Evolutionary conservation across 2,113 vertebrate genomes (phyloP).

Genomic region (Miniopterus natalensis): DNA sequence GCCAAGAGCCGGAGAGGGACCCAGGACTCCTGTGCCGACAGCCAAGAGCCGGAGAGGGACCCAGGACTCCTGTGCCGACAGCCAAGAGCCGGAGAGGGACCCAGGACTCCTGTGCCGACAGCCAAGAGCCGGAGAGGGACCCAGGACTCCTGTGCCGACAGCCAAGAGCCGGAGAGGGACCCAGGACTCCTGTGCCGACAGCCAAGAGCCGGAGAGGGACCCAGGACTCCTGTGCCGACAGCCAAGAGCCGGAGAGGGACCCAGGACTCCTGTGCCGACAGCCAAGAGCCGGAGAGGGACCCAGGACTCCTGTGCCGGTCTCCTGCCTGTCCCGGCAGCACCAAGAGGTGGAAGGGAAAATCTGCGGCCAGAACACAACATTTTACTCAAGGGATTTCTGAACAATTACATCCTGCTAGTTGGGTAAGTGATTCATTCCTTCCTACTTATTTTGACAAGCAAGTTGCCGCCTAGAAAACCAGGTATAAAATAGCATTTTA

Average conservation of each 20-base stretch:
- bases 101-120: background rate
- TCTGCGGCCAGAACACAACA: background rate
- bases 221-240: background rate
- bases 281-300: background rate
- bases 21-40: background rate
- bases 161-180: no score
- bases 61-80: background rate
- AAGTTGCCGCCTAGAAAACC: background rate
- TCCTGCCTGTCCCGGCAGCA: background rate
- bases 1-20: background rate
- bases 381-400: background rate
- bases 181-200: background rate
- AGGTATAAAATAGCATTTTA: conserved; percentile 46
- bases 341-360: background rate
- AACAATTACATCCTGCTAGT: background rate
- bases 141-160: background rate
- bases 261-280: no score
- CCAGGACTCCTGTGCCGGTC: background rate
- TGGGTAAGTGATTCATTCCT: background rate
- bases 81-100: background rate
- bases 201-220: background rate
- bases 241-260: background rate
- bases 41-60: background rate
- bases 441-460: conserved; percentile 48
- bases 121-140: background rate